phyloP scores from a whole-genome alignment of 2,888 invertebrate species.

The Tetrapedia diversipes region DNA sequence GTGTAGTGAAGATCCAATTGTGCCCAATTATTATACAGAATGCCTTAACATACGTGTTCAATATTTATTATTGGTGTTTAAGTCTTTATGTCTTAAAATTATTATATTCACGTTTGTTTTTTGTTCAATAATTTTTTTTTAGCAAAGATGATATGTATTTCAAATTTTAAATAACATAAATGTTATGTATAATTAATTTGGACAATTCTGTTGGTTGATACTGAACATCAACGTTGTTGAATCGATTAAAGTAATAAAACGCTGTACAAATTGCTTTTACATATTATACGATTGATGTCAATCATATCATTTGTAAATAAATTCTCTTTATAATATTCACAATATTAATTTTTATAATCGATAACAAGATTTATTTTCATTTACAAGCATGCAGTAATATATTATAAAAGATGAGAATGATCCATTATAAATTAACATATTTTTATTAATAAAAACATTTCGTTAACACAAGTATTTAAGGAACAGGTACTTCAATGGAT shows the following conservation, averaged over 20 bases:
- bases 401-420: not conserved
- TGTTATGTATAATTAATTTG: too few species aligned
- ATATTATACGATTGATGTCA: not conserved
- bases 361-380: not conserved
- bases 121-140: too few species aligned
- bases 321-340: not conserved
- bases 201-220: too few species aligned
- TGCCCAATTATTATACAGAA: too few species aligned
- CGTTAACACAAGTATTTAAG: too few species aligned
- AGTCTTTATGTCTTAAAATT: too few species aligned
- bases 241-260: not conserved
- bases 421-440: not conserved
- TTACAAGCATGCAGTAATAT: conserved; percentile 4
- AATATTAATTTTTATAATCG: not conserved
- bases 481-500: not conserved
- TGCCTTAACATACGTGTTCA: too few species aligned
- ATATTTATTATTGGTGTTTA: too few species aligned
- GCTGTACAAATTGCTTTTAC: conserved; percentile 24
- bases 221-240: not conserved
- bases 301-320: conserved; percentile 17
- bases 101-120: too few species aligned
- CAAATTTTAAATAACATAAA: too few species aligned
- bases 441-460: not conserved
- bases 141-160: too few species aligned
- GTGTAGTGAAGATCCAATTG: too few species aligned